Conservation (phyloP, 2,113 vertebrate genomes). For the Prolemur simus region DNA sequence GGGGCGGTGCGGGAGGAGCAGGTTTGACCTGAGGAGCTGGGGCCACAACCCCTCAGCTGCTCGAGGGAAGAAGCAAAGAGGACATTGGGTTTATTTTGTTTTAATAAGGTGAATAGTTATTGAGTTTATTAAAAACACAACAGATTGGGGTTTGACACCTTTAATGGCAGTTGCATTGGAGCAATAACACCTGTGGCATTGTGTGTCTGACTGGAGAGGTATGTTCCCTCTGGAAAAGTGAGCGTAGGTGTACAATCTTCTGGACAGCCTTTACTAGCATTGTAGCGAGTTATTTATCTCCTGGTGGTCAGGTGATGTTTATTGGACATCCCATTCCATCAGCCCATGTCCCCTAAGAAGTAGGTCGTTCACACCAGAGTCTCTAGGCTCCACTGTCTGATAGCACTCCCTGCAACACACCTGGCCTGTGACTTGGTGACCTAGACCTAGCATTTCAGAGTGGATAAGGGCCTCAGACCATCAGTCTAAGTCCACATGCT, state of each 20-base stretch:
- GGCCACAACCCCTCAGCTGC: background rate
- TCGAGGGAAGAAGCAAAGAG: background rate
- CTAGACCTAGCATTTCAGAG: background rate
- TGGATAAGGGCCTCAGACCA: background rate
- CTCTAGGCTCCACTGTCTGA: background rate
- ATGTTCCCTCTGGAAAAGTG: background rate
- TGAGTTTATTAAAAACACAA: background rate
- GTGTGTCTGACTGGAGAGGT: background rate
- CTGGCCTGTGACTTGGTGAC: background rate
- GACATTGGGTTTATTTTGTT: background rate
- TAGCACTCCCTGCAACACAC: accelerated
- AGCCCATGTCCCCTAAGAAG: background rate
- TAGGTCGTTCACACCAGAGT: too few species aligned
- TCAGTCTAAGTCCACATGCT: background rate
- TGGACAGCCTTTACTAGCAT: background rate
- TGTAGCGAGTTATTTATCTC: background rate
- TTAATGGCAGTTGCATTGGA: background rate
- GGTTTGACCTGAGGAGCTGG: accelerated
- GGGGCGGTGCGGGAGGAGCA: too few species aligned
- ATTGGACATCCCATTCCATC: background rate
- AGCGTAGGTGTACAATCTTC: background rate
- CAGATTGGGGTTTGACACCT: background rate
- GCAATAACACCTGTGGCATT: background rate
- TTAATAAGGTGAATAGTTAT: background rate
- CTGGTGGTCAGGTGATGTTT: background rate